Evolutionary conservation across 2,797 vertebrate species (phyloP).

Genomic region (Crocidura indochinensis): DNA sequence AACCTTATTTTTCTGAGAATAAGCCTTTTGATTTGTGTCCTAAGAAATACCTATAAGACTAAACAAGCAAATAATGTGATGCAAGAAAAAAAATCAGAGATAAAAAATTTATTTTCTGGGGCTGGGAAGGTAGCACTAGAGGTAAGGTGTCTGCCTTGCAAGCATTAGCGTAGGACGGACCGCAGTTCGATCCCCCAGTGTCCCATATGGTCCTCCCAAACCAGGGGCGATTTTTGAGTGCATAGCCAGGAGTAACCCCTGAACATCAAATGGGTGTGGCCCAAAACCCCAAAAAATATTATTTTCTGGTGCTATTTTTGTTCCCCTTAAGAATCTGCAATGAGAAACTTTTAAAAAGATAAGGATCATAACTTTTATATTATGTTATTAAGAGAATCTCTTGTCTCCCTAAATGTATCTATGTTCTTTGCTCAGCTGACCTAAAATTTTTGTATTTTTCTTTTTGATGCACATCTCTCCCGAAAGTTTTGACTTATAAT

Average conservation of each 20-base stretch:
- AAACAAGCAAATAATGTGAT: slow-evolving; percentile 37
- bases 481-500: neutral
- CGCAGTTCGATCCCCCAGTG: no score
- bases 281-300: no score
- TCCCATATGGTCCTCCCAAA: no score
- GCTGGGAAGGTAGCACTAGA: no score
- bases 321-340: slow-evolving; percentile 17
- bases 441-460: slow-evolving; percentile 34
- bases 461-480: slow-evolving; percentile 53
- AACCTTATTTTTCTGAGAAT: slow-evolving; percentile 54
- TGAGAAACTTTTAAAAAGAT: slow-evolving; percentile 24
- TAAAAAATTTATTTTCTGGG: slow-evolving; percentile 36
- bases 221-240: no score
- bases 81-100: neutral
- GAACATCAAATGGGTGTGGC: no score
- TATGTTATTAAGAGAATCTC: slow-evolving; percentile 1
- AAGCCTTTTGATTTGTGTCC: slow-evolving; percentile 29
- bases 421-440: neutral
- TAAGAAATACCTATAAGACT: slow-evolving; percentile 50
- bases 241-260: no score
- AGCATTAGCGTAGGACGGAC: no score
- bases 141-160: no score
- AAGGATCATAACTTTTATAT: slow-evolving; percentile 17
- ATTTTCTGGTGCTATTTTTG: slow-evolving; percentile 49
- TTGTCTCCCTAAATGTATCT: neutral